These are phyloP conservation scores for Drosophila tristis DNA, from an alignment of 1,140 invertebrate genomes.

Conservation along the genomic window DNA sequence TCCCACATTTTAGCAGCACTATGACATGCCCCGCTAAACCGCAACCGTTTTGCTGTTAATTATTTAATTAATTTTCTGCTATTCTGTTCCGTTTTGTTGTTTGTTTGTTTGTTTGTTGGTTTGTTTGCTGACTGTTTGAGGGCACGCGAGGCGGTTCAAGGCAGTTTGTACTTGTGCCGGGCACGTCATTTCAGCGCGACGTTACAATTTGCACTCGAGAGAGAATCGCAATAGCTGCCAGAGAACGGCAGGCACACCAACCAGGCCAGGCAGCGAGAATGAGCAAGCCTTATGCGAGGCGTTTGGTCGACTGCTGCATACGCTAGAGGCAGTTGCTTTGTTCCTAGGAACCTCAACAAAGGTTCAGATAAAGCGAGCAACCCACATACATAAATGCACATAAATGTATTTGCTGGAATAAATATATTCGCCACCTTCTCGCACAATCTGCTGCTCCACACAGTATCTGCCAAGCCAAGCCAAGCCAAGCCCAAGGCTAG, in stretches of 20 bases:
- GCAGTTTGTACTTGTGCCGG: slow-evolving; percentile 40
- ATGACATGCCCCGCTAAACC: background rate
- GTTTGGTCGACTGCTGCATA: slow-evolving; percentile 30
- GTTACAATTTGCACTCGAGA: slow-evolving; percentile 71
- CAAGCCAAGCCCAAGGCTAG: slow-evolving; percentile 19
- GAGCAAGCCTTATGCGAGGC: background rate
- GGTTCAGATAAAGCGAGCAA: no score
- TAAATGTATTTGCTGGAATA: no score
- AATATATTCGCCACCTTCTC: no score
- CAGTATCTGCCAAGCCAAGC: slow-evolving; percentile 5
- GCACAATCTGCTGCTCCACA: no score
- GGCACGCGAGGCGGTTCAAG: slow-evolving; percentile 52
- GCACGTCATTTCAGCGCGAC: slow-evolving; percentile 70
- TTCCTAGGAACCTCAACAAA: background rate
- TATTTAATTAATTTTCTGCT: slow-evolving; percentile 70
- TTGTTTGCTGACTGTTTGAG: slow-evolving; percentile 15
- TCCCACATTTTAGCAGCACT: slow-evolving; percentile 1
- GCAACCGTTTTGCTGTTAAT: slow-evolving; percentile 50
- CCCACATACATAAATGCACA: no score
- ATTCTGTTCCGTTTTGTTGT: slow-evolving; percentile 26
- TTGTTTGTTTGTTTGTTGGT: slow-evolving; percentile 23
- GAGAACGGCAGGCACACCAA: background rate
- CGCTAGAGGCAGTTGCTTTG: slow-evolving; percentile 1
- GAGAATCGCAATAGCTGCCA: slow-evolving; percentile 13
- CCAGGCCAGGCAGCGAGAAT: no score